Base-by-base conservation (phyloP, 2,113 vertebrate genomes). In the Stegastes partitus region DNA sequence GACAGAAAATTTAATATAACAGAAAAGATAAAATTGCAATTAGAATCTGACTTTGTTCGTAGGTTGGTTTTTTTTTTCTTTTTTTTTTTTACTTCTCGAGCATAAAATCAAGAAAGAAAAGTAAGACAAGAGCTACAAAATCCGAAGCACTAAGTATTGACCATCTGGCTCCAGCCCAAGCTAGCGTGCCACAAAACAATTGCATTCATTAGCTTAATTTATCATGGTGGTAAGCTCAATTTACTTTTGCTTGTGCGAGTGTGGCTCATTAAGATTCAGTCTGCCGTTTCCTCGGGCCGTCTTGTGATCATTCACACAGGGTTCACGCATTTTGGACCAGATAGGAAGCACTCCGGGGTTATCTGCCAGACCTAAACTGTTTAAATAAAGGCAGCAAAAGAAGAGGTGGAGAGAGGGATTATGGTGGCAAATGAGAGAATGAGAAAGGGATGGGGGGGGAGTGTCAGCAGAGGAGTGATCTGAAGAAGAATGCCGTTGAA, bases 141-240 rank as follows among this genome's bases (percentile, higher is more conserved):
- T 77, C 89, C 84, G 47, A 81, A 34, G 31, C 18, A 68, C 93
- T 89, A 91, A 93, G 85, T 91, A 88, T 87, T 82, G 91, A 90
- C 93, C 92, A 94, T 94, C 94, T 95, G 94, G 93, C 93, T 90
- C 67, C 44, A 89, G 84, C 89, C 91, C 92, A 93, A 92, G 91
- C 91, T 91, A 93, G 92, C 91, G 77, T 89, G 90, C 92, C 85
- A 85, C 92, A 89, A 92, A 94, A 95, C 91, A 94, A 93, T 92
- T 90, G 93, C 92, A 90, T 94, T 94, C 93, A 94, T 95, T 94
- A 94, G 88, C 87, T 94, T 94, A 91, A 94, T 95, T 94, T 89
- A 94, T 94, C 94, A 94, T 93, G 91, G 89, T 85, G 88, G 91
- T 94, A 92, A 94, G 92, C 92, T 94, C 94, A 94, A 94, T 95